These are phyloP conservation scores for Telmatherina bonti DNA, from an alignment of 2,797 vertebrate genomes.

Conservation along the genomic window DNA sequence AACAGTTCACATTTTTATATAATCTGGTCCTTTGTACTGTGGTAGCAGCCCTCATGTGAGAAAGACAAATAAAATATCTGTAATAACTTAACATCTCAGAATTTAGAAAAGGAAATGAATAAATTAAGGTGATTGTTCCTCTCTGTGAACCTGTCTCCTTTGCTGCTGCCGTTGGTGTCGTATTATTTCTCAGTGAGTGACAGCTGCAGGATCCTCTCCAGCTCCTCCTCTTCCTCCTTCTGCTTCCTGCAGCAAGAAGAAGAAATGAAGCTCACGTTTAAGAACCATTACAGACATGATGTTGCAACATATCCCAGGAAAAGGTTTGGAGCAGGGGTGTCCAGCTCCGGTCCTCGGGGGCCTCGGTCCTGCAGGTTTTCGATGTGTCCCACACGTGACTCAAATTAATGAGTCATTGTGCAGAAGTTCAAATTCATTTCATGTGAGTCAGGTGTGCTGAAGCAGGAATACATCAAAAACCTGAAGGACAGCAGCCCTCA, in stretches of 20 bases:
- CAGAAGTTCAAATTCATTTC: too few species aligned
- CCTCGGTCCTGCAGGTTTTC: too few species aligned
- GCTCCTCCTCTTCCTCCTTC: conserved; percentile 91
- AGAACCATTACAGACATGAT: not conserved
- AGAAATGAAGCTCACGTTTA: not conserved
- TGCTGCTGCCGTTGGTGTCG: conserved; percentile 45
- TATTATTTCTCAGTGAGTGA: conserved; percentile 95
- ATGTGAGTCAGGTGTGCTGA: too few species aligned
- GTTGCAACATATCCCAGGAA: not conserved
- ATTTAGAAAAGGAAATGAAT: conserved; percentile 75
- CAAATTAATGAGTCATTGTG: too few species aligned
- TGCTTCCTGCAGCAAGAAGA: conserved; percentile 72
- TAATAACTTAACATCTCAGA: conserved; percentile 83
- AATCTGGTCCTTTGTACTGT: conserved; percentile 42
- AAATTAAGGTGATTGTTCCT: conserved; percentile 74
- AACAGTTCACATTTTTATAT: conserved; percentile 19
- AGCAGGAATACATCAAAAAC: too few species aligned
- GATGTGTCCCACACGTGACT: too few species aligned
- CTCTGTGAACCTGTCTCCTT: conserved; percentile 53
- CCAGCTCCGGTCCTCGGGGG: too few species aligned
- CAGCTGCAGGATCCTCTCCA: conserved; percentile 91
- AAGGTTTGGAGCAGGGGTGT: too few species aligned
- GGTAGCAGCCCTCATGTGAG: conserved; percentile 70
- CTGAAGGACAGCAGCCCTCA: too few species aligned
- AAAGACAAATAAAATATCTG: conserved; percentile 75